These are phyloP conservation scores for human DNA, from an alignment of 2,113 vertebrate species.

Conservation along the genomic window GRCh38 chrY:26305501-26306000, in stretches of 20 bases:
- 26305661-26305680: not conserved
- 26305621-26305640: slow-evolving; percentile 6
- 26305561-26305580: not conserved
- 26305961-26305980: slow-evolving; percentile 38
- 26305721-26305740: slow-evolving; percentile 33
- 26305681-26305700: not conserved
- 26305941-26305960: slow-evolving; percentile 61
- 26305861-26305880: slow-evolving; percentile 72
- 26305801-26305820: slow-evolving; percentile 50
- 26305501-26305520: not conserved
- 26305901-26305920: slow-evolving; percentile 58
- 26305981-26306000: slow-evolving; percentile 48
- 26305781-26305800: slow-evolving; percentile 63
- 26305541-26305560: not conserved
- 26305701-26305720: not conserved
- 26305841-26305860: slow-evolving; percentile 63
- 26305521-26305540: slow-evolving; percentile 7
- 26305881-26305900: slow-evolving; percentile 59
- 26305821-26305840: slow-evolving; percentile 57
- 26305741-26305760: slow-evolving; percentile 65
- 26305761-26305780: slow-evolving; percentile 66
- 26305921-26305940: slow-evolving; percentile 71
- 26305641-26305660: slow-evolving; percentile 2
- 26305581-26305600: slow-evolving; percentile 7
- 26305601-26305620: slow-evolving; percentile 4